phyloP scores from a whole-genome alignment of 2,113 vertebrate genomes.

The Speoplatyrhinus poulsoni region DNA sequence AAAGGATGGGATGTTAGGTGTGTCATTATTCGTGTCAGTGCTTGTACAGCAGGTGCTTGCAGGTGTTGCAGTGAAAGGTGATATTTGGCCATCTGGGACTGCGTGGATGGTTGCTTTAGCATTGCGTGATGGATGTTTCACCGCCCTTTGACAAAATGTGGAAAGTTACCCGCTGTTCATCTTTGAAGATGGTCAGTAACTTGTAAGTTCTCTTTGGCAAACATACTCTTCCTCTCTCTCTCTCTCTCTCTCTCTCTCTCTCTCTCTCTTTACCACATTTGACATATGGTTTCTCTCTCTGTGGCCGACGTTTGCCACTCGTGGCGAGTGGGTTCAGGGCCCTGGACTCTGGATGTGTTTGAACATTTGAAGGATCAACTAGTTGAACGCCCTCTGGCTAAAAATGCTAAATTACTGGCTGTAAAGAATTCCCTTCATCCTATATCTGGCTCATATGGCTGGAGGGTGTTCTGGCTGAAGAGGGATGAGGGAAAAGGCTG shows the following conservation, averaged over 20 bases:
- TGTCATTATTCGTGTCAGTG: slow-evolving; percentile 1
- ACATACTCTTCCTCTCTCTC: not conserved
- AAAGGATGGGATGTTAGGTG: not conserved
- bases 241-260: not conserved
- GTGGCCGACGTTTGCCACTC: slow-evolving; percentile 26
- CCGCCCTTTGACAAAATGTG: slow-evolving; percentile 10
- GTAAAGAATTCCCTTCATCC: slow-evolving; percentile 48
- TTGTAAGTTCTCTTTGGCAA: slow-evolving; percentile 31
- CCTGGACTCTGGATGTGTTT: slow-evolving; percentile 40
- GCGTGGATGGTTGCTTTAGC: slow-evolving; percentile 6
- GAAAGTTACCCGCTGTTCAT: slow-evolving; percentile 11
- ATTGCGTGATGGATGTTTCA: slow-evolving; percentile 42
- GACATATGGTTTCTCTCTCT: slow-evolving; percentile 41
- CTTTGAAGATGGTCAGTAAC: slow-evolving; percentile 35
- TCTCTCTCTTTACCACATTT: not conserved
- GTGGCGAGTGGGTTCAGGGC: slow-evolving; percentile 18
- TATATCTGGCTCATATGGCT: slow-evolving; percentile 29
- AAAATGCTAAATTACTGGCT: slow-evolving; percentile 58
- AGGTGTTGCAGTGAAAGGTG: slow-evolving; percentile 3
- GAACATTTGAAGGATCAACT: slow-evolving; percentile 48
- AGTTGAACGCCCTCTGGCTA: slow-evolving; percentile 54
- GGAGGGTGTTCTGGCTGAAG: slow-evolving; percentile 12
- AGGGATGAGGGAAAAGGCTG: slow-evolving; percentile 17
- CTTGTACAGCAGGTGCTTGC: not conserved
- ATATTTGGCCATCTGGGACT: slow-evolving; percentile 34